Conservation (phyloP, 1,140 invertebrate species). For the Brachionus koreanus region DNA sequence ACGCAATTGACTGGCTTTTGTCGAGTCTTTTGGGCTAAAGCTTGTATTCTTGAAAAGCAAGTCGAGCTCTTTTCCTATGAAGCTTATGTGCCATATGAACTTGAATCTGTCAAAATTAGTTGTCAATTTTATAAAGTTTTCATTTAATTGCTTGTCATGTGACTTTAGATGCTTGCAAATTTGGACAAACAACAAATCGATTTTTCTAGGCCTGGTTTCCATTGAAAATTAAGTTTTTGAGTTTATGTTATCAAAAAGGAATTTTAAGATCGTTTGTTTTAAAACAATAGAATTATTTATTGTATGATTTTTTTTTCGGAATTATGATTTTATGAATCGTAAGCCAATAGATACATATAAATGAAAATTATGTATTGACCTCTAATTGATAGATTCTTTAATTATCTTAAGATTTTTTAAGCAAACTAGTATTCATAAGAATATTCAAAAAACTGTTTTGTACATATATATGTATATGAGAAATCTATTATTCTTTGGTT, state of each 20-base stretch:
- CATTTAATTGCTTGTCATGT: slow-evolving; percentile 30
- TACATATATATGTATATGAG: too few relatives aligned
- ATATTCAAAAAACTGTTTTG: too few relatives aligned
- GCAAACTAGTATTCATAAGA: too few relatives aligned
- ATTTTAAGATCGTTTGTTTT: not conserved
- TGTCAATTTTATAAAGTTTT: slow-evolving; percentile 33
- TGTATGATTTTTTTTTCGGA: not conserved
- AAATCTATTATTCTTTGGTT: too few relatives aligned
- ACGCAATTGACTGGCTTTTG: not conserved
- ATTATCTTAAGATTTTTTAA: not conserved
- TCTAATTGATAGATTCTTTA: not conserved
- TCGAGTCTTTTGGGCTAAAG: not conserved
- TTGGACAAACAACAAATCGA: slow-evolving; percentile 7
- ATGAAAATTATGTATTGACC: slow-evolving; percentile 20
- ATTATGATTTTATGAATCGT: not conserved
- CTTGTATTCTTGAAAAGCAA: not conserved
- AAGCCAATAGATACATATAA: not conserved
- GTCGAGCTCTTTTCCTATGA: slow-evolving; percentile 27
- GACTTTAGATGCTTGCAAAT: slow-evolving; percentile 23
- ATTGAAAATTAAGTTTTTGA: not conserved
- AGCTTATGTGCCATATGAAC: slow-evolving; percentile 33
- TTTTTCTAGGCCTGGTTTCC: not conserved
- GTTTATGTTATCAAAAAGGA: not conserved
- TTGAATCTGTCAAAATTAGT: slow-evolving; percentile 36
- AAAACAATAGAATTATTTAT: not conserved